These are phyloP conservation scores for Sphaeridia pumilis DNA, from an alignment of 2,888 invertebrate species.

Conservation along the genomic window DNA sequence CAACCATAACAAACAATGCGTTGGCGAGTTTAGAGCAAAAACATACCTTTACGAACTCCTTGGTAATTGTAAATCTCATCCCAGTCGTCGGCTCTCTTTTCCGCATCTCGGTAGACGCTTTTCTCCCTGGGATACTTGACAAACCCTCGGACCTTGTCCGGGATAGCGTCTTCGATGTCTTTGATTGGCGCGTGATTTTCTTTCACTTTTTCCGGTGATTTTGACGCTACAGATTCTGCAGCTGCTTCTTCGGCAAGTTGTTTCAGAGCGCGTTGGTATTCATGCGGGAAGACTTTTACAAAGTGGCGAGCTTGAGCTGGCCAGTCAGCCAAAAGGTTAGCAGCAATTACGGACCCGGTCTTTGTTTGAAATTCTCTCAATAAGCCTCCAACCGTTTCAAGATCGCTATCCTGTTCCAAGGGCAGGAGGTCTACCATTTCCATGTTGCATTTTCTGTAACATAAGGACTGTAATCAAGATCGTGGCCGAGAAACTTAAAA, in stretches of 20 bases:
- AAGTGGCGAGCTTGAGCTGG: conserved; percentile 62
- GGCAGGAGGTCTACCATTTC: conserved; percentile 88
- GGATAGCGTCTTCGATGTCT: conserved; percentile 82
- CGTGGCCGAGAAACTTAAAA: neutral
- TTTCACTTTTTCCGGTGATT: conserved; percentile 21
- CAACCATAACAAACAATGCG: too few relatives aligned
- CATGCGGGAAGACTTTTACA: conserved; percentile 88
- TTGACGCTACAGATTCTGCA: conserved; percentile 37
- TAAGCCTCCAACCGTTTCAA: conserved; percentile 59
- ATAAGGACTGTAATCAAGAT: neutral
- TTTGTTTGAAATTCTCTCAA: conserved; percentile 73
- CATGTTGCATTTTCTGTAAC: conserved; percentile 69
- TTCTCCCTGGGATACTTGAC: conserved; percentile 90
- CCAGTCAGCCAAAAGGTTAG: conserved; percentile 68
- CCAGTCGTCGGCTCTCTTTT: conserved; percentile 84
- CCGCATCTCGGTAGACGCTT: conserved; percentile 70
- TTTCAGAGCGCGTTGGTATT: conserved; percentile 81
- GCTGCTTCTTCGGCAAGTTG: conserved; percentile 47
- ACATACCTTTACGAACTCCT: conserved; percentile 58
- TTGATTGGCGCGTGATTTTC: conserved; percentile 42
- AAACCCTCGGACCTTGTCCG: conserved; percentile 74
- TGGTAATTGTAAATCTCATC: conserved; percentile 85
- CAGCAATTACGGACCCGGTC: conserved; percentile 78
- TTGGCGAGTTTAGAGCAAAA: neutral
- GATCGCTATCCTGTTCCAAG: conserved; percentile 63